Evolutionary conservation across 2,113 vertebrate species (phyloP), one percentile per base, ranked within the genome.

Genomic region (Lasiurus cinereus): DNA sequence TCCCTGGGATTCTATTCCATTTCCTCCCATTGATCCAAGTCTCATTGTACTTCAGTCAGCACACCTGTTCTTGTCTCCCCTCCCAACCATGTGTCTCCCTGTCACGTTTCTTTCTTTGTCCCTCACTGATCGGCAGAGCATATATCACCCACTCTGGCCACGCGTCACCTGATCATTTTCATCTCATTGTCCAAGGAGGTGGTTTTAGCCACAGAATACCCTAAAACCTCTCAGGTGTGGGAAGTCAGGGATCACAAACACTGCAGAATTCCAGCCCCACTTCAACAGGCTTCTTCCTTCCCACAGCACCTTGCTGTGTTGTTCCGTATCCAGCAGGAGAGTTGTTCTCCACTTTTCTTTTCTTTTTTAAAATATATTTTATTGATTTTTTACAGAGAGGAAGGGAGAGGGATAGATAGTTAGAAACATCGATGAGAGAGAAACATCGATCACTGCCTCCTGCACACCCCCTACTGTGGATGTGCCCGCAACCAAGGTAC

Each of bases 321-420:
- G 78, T 69, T 93, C 39, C 84, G 72, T 88, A 79, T 85, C 88
- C 91, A 79, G 82, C 39, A 77, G 76, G 72, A 54, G 52, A 13
- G 62, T 69, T 85, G 54, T 50, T 92, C 80, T 52, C 29, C 59
- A 16, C 39, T 91, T 96, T 88, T 88, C 94, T 95, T 96, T 88
- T 88, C 94, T 95, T 39, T 39, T 39, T 39, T 39, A 39, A 39
- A 39, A 39, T 39, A 39, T 39, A 39, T 39, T 39, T 39, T 39
- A 39, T 39, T 39, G 39, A 39, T 39, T 39, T 39, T 39, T 39
- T 39, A 39, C 39, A 39, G 39, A 39, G 39, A 39, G 39, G 39
- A 39, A 39, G 39, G 39, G 39, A 39, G 39, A 39, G 39, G 39
- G 39, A 39, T 39, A 39, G 39, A 39, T 3, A 39, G 39, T 39